A percentile compares a stretch with the other conserved stretches of the same genome.
phyloP scores from a whole-genome alignment of 1,140 invertebrate genomes.

The Pseudobourletiella spinata region DNA sequence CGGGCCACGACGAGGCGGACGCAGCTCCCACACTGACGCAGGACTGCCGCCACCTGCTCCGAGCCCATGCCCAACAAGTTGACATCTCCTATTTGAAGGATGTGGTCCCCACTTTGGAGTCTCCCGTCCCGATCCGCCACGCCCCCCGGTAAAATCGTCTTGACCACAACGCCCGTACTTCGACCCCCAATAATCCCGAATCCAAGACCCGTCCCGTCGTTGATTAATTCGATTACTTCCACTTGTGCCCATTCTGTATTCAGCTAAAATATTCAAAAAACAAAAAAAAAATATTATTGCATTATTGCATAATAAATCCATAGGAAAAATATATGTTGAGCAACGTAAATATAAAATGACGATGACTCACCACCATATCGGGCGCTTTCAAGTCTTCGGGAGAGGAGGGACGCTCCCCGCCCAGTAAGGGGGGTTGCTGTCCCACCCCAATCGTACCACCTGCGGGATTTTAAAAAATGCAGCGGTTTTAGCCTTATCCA shows the following conservation, averaged over 20 bases:
- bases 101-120: constrained; percentile 83
- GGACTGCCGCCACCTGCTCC: constrained; percentile 84
- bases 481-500: not conserved
- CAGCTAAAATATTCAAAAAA: constrained; percentile 16
- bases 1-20: constrained; percentile 84
- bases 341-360: not conserved
- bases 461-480: constrained; percentile 13
- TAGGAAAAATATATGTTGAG: not conserved
- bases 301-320: not conserved
- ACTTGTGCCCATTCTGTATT: constrained; percentile 88
- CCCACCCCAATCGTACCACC: constrained; percentile 28
- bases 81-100: constrained; percentile 77
- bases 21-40: constrained; percentile 73
- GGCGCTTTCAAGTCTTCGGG: constrained; percentile 61
- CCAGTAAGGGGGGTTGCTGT: constrained; percentile 40
- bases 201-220: constrained; percentile 90
- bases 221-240: constrained; percentile 87
- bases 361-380: constrained; percentile 56
- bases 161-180: constrained; percentile 93
- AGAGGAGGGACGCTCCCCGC: constrained; percentile 53
- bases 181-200: constrained; percentile 92
- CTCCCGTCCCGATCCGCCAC: constrained; percentile 81
- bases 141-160: constrained; percentile 73
- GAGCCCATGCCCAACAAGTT: constrained; percentile 83
- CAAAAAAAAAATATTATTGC: not conserved